phyloP scores from a whole-genome alignment of 1,140 invertebrate genomes.

The Adelges cooleyi region DNA sequence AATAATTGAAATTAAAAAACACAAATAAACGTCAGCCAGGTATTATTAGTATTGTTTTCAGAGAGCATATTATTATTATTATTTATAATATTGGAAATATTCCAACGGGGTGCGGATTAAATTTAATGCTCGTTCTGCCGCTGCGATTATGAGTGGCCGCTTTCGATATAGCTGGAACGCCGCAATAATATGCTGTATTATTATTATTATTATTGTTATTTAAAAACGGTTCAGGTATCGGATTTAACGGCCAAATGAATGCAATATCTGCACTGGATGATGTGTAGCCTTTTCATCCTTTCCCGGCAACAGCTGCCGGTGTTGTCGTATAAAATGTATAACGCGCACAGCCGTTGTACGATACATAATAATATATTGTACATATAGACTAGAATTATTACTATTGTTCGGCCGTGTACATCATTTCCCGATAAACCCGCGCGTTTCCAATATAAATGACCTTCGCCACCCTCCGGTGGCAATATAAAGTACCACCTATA shows the following conservation, averaged over 20 bases:
- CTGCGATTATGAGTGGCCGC: too few species aligned
- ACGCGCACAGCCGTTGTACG: not conserved
- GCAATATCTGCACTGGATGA: slow-evolving; percentile 15
- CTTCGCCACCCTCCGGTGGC: not conserved
- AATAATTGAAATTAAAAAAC: too few species aligned
- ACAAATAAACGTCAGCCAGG: too few species aligned
- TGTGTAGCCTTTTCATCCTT: not conserved
- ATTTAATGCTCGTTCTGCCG: too few species aligned
- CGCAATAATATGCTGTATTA: too few species aligned
- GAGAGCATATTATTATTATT: too few species aligned
- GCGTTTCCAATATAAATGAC: slow-evolving; percentile 3
- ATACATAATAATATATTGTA: not conserved
- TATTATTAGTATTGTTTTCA: too few species aligned
- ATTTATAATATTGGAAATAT: too few species aligned
- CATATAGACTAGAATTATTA: slow-evolving; percentile 19
- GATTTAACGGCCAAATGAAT: slow-evolving; percentile 17
- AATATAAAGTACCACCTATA: slow-evolving; percentile 14
- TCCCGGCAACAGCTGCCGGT: not conserved
- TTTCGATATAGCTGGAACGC: too few species aligned
- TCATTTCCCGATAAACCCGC: slow-evolving; percentile 16
- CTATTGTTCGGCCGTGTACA: slow-evolving; percentile 7
- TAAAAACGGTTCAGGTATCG: not conserved
- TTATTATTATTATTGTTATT: too few species aligned
- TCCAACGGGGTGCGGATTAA: too few species aligned
- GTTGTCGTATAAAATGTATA: not conserved